Evolutionary conservation across 2,888 invertebrate genomes (phyloP), one percentile per base, ranked within the genome.

Genomic region (Aethes cnicana): DNA sequence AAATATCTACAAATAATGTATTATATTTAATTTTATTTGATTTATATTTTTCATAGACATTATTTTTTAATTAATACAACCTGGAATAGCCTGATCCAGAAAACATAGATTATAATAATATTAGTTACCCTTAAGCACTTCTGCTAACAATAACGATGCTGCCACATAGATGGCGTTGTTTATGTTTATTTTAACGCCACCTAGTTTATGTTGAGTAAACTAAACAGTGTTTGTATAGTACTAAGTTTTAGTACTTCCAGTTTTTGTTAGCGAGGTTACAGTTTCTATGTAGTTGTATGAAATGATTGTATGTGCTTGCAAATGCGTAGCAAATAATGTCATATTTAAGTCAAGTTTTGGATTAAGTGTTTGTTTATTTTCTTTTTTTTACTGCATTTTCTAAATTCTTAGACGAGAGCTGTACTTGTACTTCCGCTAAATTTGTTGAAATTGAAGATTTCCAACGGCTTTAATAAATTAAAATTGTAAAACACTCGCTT

Each of bases 241-340:
- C 4, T 35, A 28, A 28, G 9, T 50, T 50, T 20, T 44, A 41
- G 36, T 49, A 50, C 50, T 50, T 44, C 43, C 37, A 9, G 46
- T 52, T 52, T 52, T 39, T 52, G 52, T 52, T 52, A 52, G n/a
- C 6, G 46, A 52, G 52, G 44, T 52, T 37, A 36, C 16, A 39
- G 50, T 32, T 52, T 33, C 44, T 44, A 39, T 33, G 50, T 11
- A 14, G 26, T 25, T 28, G 49, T 28, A 23, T 36, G 49, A 30
- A 25, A 26, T 37, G 47, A 33, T 26, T 30, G 36, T 44, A 44
- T 35, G 35, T 43, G 50, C 50, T 52, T 52, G 39, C 8, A 33
- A 23, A 37, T 23, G 37, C 52, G 36, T 52, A 46, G 39, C 2
- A 26, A 37, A 12, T 50, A 39, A 46, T 44, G 23, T 39, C 46